Evolutionary conservation across 2,888 invertebrate genomes (phyloP).

Genomic region (Microchrysa polita): DNA sequence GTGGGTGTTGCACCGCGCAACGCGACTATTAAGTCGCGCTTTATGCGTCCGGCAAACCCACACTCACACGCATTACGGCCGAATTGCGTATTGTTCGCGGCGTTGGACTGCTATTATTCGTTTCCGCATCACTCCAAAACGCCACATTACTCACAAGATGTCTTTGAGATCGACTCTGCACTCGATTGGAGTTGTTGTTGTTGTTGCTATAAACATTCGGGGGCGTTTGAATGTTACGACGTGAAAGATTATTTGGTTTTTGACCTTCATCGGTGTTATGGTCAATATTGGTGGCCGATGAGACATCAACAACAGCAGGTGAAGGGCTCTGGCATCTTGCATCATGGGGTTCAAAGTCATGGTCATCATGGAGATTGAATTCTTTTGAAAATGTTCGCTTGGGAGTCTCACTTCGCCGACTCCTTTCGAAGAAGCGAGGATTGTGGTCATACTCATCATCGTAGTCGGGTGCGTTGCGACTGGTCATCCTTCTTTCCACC

Average conservation of each 20-base stretch:
- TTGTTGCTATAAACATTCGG: background rate
- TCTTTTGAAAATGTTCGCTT: background rate
- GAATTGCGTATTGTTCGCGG: conserved; percentile 54
- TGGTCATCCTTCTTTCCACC: background rate
- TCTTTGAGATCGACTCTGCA: conserved; percentile 52
- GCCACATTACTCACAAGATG: conserved; percentile 61
- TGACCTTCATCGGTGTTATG: conserved; percentile 36
- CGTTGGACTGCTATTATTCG: background rate
- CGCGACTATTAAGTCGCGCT: too few species aligned
- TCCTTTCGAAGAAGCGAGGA: background rate
- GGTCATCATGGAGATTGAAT: background rate
- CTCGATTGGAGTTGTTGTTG: too few species aligned
- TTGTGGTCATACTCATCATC: conserved; percentile 25
- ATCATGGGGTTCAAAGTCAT: background rate
- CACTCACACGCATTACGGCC: conserved; percentile 60
- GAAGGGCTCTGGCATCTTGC: background rate
- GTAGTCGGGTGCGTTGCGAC: background rate
- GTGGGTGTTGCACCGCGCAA: conserved; percentile 17
- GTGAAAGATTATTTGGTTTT: conserved; percentile 35
- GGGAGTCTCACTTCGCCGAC: background rate
- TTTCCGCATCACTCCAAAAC: conserved; percentile 34
- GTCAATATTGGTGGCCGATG: background rate
- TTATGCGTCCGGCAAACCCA: conserved; percentile 60
- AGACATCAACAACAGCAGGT: background rate
- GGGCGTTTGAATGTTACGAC: background rate